These are phyloP conservation scores for Orthonyx spaldingii DNA, from an alignment of 2,113 vertebrate species.

Conservation along the genomic window DNA sequence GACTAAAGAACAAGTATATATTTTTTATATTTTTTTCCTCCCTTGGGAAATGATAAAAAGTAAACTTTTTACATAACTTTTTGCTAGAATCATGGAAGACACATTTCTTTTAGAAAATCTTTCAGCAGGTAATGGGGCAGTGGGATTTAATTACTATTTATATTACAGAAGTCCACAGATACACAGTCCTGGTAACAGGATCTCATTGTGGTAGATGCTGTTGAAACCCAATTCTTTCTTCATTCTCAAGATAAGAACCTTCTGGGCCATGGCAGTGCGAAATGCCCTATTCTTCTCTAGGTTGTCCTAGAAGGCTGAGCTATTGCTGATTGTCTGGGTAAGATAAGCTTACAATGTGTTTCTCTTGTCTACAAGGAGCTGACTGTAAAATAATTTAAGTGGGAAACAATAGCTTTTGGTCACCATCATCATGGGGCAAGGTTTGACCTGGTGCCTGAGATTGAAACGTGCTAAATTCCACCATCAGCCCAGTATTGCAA, in stretches of 20 bases:
- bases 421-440: not conserved
- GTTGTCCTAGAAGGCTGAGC: constrained; percentile 12
- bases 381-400: constrained; percentile 12
- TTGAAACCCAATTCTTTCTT: constrained; percentile 18
- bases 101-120: not conserved
- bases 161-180: not conserved
- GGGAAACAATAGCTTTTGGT: constrained; percentile 14
- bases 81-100: not conserved
- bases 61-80: not conserved
- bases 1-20: not conserved
- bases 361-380: constrained; percentile 2
- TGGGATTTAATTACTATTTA: constrained; percentile 12
- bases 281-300: constrained; percentile 10
- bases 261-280: not conserved
- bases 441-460: not conserved
- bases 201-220: not conserved
- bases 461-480: not conserved
- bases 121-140: not conserved
- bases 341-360: constrained; percentile 25
- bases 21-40: rapidly evolving
- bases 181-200: not conserved
- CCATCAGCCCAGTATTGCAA: not conserved
- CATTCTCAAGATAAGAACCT: constrained; percentile 21
- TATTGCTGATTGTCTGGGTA: constrained; percentile 37
- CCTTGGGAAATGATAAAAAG: not conserved